Conservation (phyloP, 2,113 vertebrate species). For the Mus musculus region DNA sequence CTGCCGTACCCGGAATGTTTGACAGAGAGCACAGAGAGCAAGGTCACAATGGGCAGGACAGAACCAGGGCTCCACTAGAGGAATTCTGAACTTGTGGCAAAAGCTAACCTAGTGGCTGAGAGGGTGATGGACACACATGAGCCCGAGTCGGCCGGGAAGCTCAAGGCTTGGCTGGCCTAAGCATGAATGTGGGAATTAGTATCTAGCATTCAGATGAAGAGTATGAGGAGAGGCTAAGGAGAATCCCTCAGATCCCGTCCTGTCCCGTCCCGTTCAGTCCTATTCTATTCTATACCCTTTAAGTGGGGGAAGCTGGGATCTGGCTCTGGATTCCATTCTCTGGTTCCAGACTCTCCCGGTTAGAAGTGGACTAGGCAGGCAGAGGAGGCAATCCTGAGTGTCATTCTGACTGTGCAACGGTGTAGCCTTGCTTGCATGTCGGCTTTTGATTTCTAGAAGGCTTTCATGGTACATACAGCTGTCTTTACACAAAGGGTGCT, state of each 20-base stretch:
- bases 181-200: neutral
- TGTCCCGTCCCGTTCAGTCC: neutral
- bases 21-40: neutral
- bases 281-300: neutral
- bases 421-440: neutral
- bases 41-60: slow-evolving; percentile 68
- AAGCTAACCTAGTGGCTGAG: neutral
- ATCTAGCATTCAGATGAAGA: slow-evolving; percentile 11
- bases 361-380: neutral
- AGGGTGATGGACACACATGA: neutral
- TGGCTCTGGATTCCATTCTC: neutral
- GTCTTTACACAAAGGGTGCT: neutral
- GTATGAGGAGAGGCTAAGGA: slow-evolving; percentile 11
- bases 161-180: neutral
- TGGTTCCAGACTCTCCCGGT: slow-evolving; percentile 3
- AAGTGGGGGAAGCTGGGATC: neutral
- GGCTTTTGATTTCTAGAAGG: neutral
- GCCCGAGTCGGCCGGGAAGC: neutral
- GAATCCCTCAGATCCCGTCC: neutral
- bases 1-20: neutral
- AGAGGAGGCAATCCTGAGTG: neutral
- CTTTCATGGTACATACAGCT: neutral
- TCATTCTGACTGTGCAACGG: neutral
- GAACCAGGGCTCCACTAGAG: slow-evolving; percentile 44
- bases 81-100: slow-evolving; percentile 23